Base-by-base conservation (phyloP, 2,888 invertebrate species). In the Lasius platythorax region DNA sequence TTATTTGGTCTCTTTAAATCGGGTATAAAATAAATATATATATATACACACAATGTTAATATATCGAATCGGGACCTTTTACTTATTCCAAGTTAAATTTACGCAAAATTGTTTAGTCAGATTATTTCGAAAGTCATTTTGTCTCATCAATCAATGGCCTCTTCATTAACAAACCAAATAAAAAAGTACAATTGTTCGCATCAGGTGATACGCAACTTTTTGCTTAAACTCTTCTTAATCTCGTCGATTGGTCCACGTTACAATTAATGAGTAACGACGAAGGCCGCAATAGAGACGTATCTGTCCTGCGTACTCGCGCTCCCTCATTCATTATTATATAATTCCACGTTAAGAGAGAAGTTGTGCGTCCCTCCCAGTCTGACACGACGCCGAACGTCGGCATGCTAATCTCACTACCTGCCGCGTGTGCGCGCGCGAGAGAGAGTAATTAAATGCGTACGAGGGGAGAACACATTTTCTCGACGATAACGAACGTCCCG, bases 311-410 rank as follows among this genome's bases (percentile, higher is more conserved):
- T 37, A 66, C 50, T 40, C 40, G 50, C 18, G 28, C 2, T 53
- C 28, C 9, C 33, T 64, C 58, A 53, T 37, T 72, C 43, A 72
- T 79, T 79, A 72, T 79, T 73, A 58, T 58, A 23, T 79, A 72
- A 79, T 79, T 79, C 72, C 37, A 70, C 43, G 56, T 79, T 78
- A 79, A 84, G 70, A 81, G 74, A 84, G 70, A 81, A 74, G 67
- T 75, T 64, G 23, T 23, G 84, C 33, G 73, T 73, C 67, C 46
- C 74, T 56, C n/a, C 56, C 53, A 2, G 33, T 30, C 53, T 64
- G 37, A 12, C 46, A 50, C 15, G 15, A 43, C 23, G 66, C 15
- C 37, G 70, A 46, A 11, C 43, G 43, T n/a, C 43, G 33, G 70
- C 56, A 58, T 43, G 68, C 68, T 78, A 68, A 79, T 79, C 72